Evolutionary conservation across 2,797 vertebrate genomes (phyloP), one percentile per base, ranked within the genome.

Genomic region (Novumbra hubbsi): DNA sequence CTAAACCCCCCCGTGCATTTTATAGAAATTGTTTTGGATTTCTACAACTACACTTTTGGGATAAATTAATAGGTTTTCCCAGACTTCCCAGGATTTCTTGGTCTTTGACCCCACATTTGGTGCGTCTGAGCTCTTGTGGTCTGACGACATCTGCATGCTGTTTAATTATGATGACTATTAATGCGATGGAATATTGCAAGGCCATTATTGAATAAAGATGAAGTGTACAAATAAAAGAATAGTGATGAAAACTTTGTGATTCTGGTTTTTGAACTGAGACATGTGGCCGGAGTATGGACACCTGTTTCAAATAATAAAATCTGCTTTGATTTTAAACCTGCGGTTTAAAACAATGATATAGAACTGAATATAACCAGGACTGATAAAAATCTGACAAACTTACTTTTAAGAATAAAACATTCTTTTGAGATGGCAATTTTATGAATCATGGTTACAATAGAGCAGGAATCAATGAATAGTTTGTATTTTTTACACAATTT

Each of bases 231-330:
- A 76, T 75, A 30, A 72, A 78, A 83, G 73, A 76, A 80, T 80
- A 82, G 76, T 75, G 77, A 81, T 48, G 79, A 72, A 67, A 6
- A 17, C 81, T 85, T 87, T 81, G 84, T 85, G 79, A 70, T 70
- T 17, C 27, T 68, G 1, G 63, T 49, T 83, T 86, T 89, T 87
- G 85, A 89, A 85, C 82, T 72, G n/a, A 57, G n/a, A 57, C 7
- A 76, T 66, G 73, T 76, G 72, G 71, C 71, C 41, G 28, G 34
- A 67, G 71, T 73, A n/a, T 27, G 11, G 8, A 65, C 68, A n/a
- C 19, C 75, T 21, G 72, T 28, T 34, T 48, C 55, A 27, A 74
- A 48, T 60, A 78, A 38, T 24, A 57, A 73, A 17, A 9, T 60
- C 34, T 38, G 0, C 21, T 52, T 19, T 38, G 21, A 60, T 19